Evolutionary conservation across 2,888 invertebrate species (phyloP).

Genomic region (Nesidiocoris tenuis): DNA sequence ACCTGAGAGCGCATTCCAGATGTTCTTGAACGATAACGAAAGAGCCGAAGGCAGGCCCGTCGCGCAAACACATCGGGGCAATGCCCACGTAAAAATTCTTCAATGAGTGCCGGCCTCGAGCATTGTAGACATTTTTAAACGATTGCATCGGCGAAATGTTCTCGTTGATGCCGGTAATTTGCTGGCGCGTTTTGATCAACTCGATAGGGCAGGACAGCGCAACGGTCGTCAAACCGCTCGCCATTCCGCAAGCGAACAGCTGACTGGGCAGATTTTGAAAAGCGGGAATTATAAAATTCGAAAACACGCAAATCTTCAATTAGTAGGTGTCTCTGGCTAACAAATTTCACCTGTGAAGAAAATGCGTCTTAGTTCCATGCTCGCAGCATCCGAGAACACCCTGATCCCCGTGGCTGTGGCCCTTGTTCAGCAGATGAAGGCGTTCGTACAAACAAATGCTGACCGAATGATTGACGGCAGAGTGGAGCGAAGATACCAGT

Average conservation of each 20-base stretch:
- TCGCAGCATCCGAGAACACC: background rate
- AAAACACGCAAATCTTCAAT: no score
- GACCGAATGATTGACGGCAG: constrained; percentile 57
- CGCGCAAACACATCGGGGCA: constrained; percentile 56
- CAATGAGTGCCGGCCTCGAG: constrained; percentile 55
- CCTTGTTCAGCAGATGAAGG: background rate
- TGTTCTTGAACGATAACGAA: constrained; percentile 28
- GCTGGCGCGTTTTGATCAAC: constrained; percentile 66
- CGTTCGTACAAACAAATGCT: background rate
- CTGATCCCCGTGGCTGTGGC: background rate
- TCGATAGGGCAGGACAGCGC: constrained; percentile 70
- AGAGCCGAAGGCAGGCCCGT: constrained; percentile 21
- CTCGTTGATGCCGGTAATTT: constrained; percentile 54
- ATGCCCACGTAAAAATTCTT: constrained; percentile 61
- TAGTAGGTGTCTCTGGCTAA: no score
- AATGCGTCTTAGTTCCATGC: background rate
- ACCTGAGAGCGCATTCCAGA: constrained; percentile 24
- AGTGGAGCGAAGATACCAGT: constrained; percentile 64
- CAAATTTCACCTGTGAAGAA: constrained; percentile 9
- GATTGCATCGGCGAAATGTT: constrained; percentile 10
- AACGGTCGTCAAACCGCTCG: constrained; percentile 66
- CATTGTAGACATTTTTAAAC: constrained; percentile 15
- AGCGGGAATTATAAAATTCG: no score
- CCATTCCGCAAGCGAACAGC: constrained; percentile 61
- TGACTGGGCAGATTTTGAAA: background rate